Conservation (phyloP, 2,113 vertebrate species). For the Epinephelus cyanopodus region DNA sequence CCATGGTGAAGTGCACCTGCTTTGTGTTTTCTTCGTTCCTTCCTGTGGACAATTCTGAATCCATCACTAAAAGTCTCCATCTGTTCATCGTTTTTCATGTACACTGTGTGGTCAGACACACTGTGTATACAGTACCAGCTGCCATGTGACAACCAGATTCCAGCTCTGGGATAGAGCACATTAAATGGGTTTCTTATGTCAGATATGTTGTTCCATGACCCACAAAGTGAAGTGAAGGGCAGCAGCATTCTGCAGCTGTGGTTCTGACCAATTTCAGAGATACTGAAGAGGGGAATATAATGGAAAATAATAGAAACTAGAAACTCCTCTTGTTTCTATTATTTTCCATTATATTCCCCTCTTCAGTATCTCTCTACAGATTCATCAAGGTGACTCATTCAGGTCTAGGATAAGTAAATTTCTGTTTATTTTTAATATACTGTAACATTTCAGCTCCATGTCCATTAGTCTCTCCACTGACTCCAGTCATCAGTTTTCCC, state of each 20-base stretch:
- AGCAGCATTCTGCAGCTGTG: not conserved
- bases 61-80: slow-evolving; percentile 30
- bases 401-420: not conserved
- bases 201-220: not conserved
- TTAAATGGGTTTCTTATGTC: slow-evolving; percentile 27
- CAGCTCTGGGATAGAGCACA: slow-evolving; percentile 23
- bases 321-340: not conserved
- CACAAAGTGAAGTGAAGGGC: slow-evolving; percentile 2
- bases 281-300: too few relatives aligned
- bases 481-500: not conserved
- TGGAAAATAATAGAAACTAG: too few relatives aligned
- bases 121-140: slow-evolving; percentile 60
- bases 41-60: slow-evolving; percentile 22
- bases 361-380: too few relatives aligned
- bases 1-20: slow-evolving; percentile 34
- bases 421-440: not conserved
- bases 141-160: slow-evolving; percentile 44
- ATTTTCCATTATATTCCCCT: not conserved
- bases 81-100: slow-evolving; percentile 56
- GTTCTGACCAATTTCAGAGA: not conserved
- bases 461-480: not conserved
- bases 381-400: not conserved
- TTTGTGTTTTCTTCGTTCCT: slow-evolving; percentile 29
- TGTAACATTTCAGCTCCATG: not conserved
- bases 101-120: slow-evolving; percentile 30